phyloP scores from a whole-genome alignment of 2,113 vertebrate genomes.

The Tachysurus vachellii region DNA sequence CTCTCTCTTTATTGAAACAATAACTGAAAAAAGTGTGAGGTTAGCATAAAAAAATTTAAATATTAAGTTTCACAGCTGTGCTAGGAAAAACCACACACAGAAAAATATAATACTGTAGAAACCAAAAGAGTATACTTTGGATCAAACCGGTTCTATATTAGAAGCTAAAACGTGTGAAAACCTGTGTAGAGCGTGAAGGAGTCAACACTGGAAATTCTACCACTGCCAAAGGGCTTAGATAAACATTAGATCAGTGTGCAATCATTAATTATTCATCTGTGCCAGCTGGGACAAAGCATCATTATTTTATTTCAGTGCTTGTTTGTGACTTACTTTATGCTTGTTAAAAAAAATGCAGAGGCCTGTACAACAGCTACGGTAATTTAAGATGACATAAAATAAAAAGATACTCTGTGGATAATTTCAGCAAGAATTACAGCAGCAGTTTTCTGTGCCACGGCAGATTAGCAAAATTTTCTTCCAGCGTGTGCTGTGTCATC shows the following conservation, averaged over 20 bases:
- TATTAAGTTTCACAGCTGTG: constrained; percentile 11
- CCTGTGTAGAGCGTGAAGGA: not conserved
- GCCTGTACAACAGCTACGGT: not conserved
- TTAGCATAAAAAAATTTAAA: not conserved
- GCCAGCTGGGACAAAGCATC: constrained; percentile 15
- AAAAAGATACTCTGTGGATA: constrained; percentile 30
- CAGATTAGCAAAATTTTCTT: constrained; percentile 43
- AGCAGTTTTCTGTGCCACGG: constrained; percentile 27
- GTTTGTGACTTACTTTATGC: constrained; percentile 15
- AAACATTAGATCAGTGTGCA: constrained; percentile 11
- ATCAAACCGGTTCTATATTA: not conserved
- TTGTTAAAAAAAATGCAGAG: constrained; percentile 1
- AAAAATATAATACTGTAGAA: not conserved
- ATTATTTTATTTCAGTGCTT: constrained; percentile 17
- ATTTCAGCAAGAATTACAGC: constrained; percentile 31
- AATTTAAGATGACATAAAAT: constrained; percentile 24
- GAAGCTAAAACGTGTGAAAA: not conserved
- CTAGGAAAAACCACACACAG: not conserved
- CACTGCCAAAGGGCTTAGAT: constrained; percentile 3
- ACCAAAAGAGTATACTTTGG: not conserved
- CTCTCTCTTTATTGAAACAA: constrained; percentile 32
- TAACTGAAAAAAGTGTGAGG: constrained; percentile 10
- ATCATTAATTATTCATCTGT: constrained; percentile 29
- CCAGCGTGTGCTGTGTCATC: not conserved
- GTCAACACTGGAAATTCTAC: not conserved